phyloP scores from a whole-genome alignment of 2,797 vertebrate species.

The Enteromius treurensis region DNA sequence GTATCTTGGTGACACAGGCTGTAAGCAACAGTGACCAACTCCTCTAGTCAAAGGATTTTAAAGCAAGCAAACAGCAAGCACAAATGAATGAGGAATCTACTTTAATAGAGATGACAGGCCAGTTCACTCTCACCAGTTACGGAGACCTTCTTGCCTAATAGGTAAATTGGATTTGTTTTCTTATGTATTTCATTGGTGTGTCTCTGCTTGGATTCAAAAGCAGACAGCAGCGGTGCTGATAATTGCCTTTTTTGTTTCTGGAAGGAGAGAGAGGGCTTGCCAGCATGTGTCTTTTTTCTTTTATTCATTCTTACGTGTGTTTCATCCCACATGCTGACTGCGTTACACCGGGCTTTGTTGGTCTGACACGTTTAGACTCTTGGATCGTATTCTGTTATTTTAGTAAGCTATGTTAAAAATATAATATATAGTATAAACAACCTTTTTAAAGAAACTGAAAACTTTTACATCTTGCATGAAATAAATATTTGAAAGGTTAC shows the following conservation, averaged over 20 bases:
- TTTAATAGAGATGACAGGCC: conserved; percentile 33
- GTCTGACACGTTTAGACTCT: not conserved
- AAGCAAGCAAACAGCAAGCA: not conserved
- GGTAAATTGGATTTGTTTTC: conserved; percentile 51
- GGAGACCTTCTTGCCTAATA: conserved; percentile 44
- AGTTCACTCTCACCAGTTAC: conserved; percentile 21
- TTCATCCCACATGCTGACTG: conserved; percentile 14
- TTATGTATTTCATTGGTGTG: not conserved
- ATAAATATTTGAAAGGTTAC: not conserved
- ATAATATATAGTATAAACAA: not conserved
- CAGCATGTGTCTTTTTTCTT: conserved; percentile 14
- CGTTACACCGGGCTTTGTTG: conserved; percentile 37
- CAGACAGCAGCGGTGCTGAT: conserved; percentile 1
- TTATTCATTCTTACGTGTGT: conserved; percentile 26
- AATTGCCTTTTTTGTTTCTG: conserved; percentile 41
- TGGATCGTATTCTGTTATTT: not conserved
- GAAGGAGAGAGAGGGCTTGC: conserved; percentile 19
- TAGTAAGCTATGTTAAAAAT: not conserved
- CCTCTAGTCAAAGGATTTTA: conserved; percentile 43
- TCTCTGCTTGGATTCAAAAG: not conserved
- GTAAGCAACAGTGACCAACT: conserved; percentile 36
- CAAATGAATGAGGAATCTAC: conserved; percentile 33
- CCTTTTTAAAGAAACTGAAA: not conserved
- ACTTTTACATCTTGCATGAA: not conserved
- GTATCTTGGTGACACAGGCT: conserved; percentile 14